Evolutionary conservation across 1,140 invertebrate species (phyloP).

Genomic region (Amphibalanus amphitrite): DNA sequence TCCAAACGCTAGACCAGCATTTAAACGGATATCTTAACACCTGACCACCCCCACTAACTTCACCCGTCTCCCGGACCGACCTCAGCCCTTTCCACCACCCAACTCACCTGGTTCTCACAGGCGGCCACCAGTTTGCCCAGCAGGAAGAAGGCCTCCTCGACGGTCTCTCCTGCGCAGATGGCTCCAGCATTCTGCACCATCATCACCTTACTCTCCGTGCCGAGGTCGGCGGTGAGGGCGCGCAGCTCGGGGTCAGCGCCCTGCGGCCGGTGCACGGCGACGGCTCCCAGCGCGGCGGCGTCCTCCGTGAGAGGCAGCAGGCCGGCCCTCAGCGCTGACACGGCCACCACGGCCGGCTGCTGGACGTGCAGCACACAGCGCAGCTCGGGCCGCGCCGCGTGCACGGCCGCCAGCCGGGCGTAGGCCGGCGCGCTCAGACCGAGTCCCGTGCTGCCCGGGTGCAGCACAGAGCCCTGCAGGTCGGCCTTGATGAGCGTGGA

Average conservation of each 20-base stretch:
- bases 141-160: constrained; percentile 92
- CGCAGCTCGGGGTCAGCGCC: constrained; percentile 36
- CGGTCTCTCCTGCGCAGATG: constrained; percentile 84
- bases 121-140: constrained; percentile 66
- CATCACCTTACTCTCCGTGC: constrained; percentile 58
- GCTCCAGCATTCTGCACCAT: constrained; percentile 85
- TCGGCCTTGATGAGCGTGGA: constrained; percentile 89
- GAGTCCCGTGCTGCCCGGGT: constrained; percentile 82
- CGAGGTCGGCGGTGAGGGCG: constrained; percentile 53
- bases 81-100: too few species aligned
- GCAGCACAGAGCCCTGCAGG: constrained; percentile 61
- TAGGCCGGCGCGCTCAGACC: constrained; percentile 55
- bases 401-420: constrained; percentile 86
- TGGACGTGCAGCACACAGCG: constrained; percentile 91
- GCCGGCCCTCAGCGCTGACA: constrained; percentile 77
- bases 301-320: constrained; percentile 77
- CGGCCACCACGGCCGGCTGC: constrained; percentile 72
- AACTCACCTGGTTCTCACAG: constrained; percentile 53
- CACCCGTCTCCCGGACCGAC: neutral
- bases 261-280: neutral
- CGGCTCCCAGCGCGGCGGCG: constrained; percentile 21
- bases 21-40: too few species aligned
- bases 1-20: neutral
- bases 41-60: too few species aligned
- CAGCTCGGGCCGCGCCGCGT: constrained; percentile 88